Conservation (phyloP, 2,797 vertebrate species). For the Halcyon chelicuti region DNA sequence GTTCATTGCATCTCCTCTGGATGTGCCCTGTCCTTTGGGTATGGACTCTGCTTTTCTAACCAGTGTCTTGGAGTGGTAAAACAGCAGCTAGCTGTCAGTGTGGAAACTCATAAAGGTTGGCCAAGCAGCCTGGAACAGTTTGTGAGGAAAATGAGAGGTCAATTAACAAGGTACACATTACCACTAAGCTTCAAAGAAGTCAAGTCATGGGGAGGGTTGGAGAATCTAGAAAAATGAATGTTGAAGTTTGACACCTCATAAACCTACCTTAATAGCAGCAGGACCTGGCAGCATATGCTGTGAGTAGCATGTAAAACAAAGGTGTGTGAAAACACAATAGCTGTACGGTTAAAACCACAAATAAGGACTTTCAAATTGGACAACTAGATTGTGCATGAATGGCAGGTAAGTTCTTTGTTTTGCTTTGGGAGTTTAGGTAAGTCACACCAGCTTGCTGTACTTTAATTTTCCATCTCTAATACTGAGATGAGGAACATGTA, state of each 20-base stretch:
- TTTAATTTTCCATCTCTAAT: neutral
- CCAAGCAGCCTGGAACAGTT: neutral
- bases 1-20: neutral
- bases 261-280: neutral
- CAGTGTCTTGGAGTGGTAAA: neutral
- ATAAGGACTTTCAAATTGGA: neutral
- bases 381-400: neutral
- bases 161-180: neutral
- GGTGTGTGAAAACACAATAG: neutral
- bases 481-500: neutral
- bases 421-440: neutral
- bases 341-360: neutral
- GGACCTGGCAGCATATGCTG: fast-evolving
- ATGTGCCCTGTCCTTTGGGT: neutral
- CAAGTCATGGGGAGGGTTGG: neutral
- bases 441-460: neutral
- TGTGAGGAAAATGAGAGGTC: neutral
- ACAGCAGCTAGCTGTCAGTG: neutral
- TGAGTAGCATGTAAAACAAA: neutral
- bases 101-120: neutral
- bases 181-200: neutral
- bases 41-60: neutral
- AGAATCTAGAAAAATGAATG: neutral
- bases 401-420: neutral
- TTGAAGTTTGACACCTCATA: neutral